A percentile compares a stretch with the other conserved stretches of the same genome.
These are phyloP conservation scores for Chymomyza caudatula DNA, from an alignment of 2,888 invertebrate species.

Conservation along the genomic window DNA sequence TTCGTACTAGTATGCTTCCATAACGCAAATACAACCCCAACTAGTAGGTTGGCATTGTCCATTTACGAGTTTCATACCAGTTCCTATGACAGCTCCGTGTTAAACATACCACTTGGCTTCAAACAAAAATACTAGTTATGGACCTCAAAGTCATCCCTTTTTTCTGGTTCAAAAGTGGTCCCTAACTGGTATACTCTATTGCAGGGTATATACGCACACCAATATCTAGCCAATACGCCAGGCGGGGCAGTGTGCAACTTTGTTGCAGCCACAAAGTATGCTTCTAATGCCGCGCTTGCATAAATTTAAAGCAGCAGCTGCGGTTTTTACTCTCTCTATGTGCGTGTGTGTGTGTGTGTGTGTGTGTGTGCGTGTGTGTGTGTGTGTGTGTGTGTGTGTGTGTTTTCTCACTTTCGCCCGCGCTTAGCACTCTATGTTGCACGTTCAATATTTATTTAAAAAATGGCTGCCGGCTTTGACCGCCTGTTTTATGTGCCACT, in stretches of 20 bases:
- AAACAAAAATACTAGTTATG: too few relatives aligned
- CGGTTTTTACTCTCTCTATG: constrained; percentile 45
- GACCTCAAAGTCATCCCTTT: too few relatives aligned
- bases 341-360: too few relatives aligned
- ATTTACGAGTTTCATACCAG: too few relatives aligned
- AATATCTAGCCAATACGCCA: constrained; percentile 61
- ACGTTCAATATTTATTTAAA: constrained; percentile 26
- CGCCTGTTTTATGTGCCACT: constrained; percentile 19
- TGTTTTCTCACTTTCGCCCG: not conserved
- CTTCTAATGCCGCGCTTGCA: constrained; percentile 67
- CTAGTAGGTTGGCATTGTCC: too few relatives aligned
- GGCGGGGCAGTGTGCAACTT: constrained; percentile 4
- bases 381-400: not conserved
- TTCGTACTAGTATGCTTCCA: too few relatives aligned
- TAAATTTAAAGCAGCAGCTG: constrained; percentile 68
- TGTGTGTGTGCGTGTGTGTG: too few relatives aligned
- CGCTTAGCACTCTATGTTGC: not conserved
- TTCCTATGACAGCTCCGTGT: too few relatives aligned
- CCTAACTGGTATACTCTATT: too few relatives aligned
- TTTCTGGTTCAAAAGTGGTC: too few relatives aligned
- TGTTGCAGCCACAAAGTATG: constrained; percentile 56
- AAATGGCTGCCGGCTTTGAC: not conserved
- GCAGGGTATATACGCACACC: constrained; percentile 8
- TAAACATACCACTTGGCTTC: too few relatives aligned
- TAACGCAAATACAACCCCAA: too few relatives aligned